Evolutionary conservation across 2,113 vertebrate species (phyloP), one percentile per base, ranked within the genome.

Genomic region (Zootoca vivipara): DNA sequence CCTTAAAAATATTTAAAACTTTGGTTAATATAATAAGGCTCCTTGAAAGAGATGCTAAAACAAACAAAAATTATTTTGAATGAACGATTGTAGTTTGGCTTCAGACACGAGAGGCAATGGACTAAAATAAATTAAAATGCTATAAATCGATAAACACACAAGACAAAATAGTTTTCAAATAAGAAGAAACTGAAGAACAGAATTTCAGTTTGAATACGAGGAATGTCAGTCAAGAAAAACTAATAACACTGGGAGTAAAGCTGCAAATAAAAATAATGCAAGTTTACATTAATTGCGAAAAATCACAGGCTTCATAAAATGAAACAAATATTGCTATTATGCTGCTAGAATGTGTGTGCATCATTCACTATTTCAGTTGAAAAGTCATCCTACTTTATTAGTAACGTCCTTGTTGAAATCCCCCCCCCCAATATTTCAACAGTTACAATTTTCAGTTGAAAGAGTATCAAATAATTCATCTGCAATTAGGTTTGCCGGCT

Each of bases 121-220:
- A 82, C 88, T 58, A 0, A 91, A 13, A 84, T 46, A 46, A 1
- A 0, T 1, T 64, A 56, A 77, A 33, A 80, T 73, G 30, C 9
- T 24, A n/a, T 77, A 82, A 30, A 87, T 9, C 70, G 33, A 89
- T 79, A 83, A 38, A 35, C 80, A 8, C 4, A 7, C 16, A 89
- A 84, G 46, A 33, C 75, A 79, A 56, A 90, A 9, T 20, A 85
- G 15, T 35, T 73, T 88, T 85, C 80, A 9, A 56, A 80, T 20
- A 79, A 1, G 12, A 87, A 86, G 73, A 64, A 93, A 89, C 82
- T 72, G 5, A 15, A 42, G 92, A 67, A 89, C 56, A 87, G 3
- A 78, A 82, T 30, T 46, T 75, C 9, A 2, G 90, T 56, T 3
- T 78, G 52, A 5, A 92, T 87, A 88, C 85, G 16, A 22, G 81